Evolutionary conservation across 2,113 vertebrate species (phyloP).

Genomic region (Shinisaurus crocodilurus): DNA sequence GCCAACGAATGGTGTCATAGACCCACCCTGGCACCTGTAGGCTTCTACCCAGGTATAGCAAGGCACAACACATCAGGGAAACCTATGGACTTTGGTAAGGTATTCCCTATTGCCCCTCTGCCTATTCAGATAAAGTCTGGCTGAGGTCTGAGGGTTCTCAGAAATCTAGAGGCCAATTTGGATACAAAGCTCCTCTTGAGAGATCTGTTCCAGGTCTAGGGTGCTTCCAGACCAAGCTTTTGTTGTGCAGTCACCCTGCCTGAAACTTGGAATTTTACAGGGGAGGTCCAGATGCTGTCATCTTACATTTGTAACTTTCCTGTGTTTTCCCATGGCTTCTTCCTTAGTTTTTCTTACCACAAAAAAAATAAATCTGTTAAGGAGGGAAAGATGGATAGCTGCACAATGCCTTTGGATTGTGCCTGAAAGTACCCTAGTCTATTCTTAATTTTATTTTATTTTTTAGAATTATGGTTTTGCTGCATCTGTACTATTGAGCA

Average conservation of each 20-base stretch:
- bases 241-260: no score
- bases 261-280: no score
- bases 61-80: background rate
- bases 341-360: no score
- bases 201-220: background rate
- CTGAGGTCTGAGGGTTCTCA: background rate
- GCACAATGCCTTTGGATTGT: no score
- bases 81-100: background rate
- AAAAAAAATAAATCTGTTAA: no score
- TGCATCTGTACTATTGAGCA: background rate
- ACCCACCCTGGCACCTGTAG: background rate
- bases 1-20: background rate
- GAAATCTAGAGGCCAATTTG: background rate
- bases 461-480: background rate
- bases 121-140: background rate
- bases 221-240: background rate
- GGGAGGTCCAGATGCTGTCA: no score
- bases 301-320: no score
- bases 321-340: no score
- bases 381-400: no score
- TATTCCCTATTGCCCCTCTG: background rate
- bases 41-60: background rate
- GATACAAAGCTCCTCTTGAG: background rate
- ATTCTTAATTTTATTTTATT: no score
- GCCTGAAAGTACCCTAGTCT: no score